Evolutionary conservation across 23 tunicate genomes (phyloP), one percentile per base, ranked within the genome.

Genomic region (Clavelina lepadiformis): DNA sequence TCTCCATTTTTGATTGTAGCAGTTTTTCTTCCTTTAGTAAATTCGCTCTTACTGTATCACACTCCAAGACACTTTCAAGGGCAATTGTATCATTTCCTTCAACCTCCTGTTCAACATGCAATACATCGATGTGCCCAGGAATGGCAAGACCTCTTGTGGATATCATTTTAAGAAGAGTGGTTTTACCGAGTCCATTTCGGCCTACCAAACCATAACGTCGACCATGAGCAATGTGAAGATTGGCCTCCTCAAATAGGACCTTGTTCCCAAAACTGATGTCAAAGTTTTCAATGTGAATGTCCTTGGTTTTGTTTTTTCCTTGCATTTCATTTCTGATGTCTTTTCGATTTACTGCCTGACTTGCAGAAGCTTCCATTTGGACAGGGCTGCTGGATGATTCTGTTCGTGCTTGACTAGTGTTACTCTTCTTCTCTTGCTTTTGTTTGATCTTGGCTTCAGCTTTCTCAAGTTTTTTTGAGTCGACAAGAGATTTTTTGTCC

Each of bases 21-120:
- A 33, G 35, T 19, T 73, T 73, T 38, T 79, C 93, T 56, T 93
- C 88, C 46, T 60, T 33, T 1, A 93, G 25, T 29, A 93, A 78
- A 22, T 68, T 58, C 24, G 75, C 74, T 29, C 98, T 63, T 7
- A 77, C 88, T 1, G 76, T 73, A 44, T 83, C 93, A 22, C 78
- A 58, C 59, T 83, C 94, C 51, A 93, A 34, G 6, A 93, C 98
- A 51, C 93, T 83, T 23, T 93, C 75, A 31, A 93, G 35, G 1
- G 95, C 99, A 26, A 65, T 29, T 0, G 99, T 94, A 45, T 94
- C 99, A 71, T 94, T 95, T 28, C 99, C 99, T 33, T 93, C 95
- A 5, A 94, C 99, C 51, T 94, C 99, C 44, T 94, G 99, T 46
- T 94, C 99, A 22, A 94, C 99, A 72, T 94, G 99, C 20, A 94